Percentiles rank a stretch among this genome's conserved stretches.
Conservation (phyloP, 2,797 vertebrate genomes). For the Mycteria americana region DNA sequence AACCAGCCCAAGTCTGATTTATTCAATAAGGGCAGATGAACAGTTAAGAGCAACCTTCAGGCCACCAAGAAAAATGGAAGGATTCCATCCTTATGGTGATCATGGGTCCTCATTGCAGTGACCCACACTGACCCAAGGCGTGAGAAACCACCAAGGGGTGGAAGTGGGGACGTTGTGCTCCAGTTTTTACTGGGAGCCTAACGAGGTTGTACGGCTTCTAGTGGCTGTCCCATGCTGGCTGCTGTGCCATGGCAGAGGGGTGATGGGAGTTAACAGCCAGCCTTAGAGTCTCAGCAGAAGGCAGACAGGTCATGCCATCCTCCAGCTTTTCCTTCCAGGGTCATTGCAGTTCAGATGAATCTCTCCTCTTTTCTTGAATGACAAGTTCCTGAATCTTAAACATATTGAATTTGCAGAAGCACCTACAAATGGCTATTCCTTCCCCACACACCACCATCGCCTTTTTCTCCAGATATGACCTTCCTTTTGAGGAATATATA, state of each 20-base stretch:
- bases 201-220: not conserved
- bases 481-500: not conserved
- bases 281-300: not conserved
- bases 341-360: not conserved
- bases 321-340: not conserved
- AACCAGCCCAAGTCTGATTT: not conserved
- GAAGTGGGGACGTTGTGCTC: not conserved
- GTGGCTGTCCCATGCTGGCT: rapidly evolving
- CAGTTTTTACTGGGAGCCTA: not conserved
- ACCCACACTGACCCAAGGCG: no score
- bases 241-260: not conserved
- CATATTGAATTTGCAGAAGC: not conserved
- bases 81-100: not conserved
- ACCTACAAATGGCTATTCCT: not conserved
- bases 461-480: not conserved
- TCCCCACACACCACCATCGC: no score
- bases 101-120: rapidly evolving
- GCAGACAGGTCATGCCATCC: not conserved
- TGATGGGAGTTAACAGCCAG: not conserved
- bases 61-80: not conserved
- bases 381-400: not conserved
- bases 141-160: not conserved
- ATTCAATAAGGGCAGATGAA: not conserved
- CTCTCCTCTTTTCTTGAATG: not conserved
- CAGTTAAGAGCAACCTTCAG: not conserved